Conservation (phyloP, 2,113 vertebrate genomes). For the Eulacestoma nigropectus region DNA sequence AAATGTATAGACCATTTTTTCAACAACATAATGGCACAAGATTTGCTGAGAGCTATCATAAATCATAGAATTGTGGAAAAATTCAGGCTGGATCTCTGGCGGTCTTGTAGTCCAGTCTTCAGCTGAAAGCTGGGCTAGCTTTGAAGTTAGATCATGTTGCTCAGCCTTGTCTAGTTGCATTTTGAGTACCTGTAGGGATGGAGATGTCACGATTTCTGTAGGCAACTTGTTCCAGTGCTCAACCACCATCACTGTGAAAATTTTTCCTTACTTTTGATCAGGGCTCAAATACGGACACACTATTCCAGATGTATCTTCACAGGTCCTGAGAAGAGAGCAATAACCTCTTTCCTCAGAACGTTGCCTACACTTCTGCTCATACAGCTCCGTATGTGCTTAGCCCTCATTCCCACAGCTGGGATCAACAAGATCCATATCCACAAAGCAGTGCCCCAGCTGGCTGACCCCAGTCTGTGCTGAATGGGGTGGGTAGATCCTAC, state of each 20-base stretch:
- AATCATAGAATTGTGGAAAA: conserved; percentile 35
- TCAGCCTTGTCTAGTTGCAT: background rate
- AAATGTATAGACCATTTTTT: conserved; percentile 12
- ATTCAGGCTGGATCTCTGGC: background rate
- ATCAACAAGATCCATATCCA: background rate
- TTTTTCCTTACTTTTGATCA: background rate
- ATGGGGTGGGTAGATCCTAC: fast-evolving
- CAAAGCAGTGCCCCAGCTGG: background rate
- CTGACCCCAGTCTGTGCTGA: background rate
- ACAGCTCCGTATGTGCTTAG: background rate
- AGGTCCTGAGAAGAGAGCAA: background rate
- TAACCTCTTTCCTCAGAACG: background rate
- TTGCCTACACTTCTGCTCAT: background rate
- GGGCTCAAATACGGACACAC: background rate
- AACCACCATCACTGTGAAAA: background rate
- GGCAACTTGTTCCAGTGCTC: background rate
- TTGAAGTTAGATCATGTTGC: conserved; percentile 15
- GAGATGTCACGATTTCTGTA: background rate
- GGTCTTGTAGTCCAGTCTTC: background rate
- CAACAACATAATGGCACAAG: background rate
- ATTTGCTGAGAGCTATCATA: conserved; percentile 24
- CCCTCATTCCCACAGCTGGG: background rate
- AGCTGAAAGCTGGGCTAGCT: background rate
- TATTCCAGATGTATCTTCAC: background rate
- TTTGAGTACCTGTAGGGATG: background rate